Base-by-base conservation (phyloP, 2,888 invertebrate species). In the Tipula unca region DNA sequence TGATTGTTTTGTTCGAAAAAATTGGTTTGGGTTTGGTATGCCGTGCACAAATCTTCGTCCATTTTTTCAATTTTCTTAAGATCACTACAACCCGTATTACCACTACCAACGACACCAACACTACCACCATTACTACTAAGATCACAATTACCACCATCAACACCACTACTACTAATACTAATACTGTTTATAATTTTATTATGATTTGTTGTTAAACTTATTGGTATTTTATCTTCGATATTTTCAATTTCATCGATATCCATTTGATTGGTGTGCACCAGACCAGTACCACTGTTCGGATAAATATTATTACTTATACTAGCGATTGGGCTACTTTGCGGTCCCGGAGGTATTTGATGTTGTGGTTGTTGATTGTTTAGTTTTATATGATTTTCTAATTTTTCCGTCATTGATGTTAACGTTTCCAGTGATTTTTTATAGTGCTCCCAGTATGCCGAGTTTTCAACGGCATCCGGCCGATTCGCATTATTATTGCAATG, bases 1-100 rank as follows among this genome's bases (percentile, higher is more conserved):
- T 88, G 88, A 87, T 87, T 87, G 82, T n/a, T 84, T 35, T 88
- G 86, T 87, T 87, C 87, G 25, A 36, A 84, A 86, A 87, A 86
- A 36, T 35, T 35, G 29, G 84, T 36, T 35, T 36, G 32, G 3
- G 39, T 36, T 84, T 84, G 36, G 36, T 36, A 84, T 1, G 36
- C n/a, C 2, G 20, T 39, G 36, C 83, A 83, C n/a, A 83, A 29
- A 83, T 84, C 84, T 20, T 84, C 84, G 4, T 84, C 84, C 84
- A 84, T 87, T 87, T 83, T 87, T 87, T 86, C 86, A 86, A 85
- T 86, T 86, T 85, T 87, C 32, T 83, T 83, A 8, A 32, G 29
- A 83, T 4, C 14, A 32, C 6, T 35, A 29, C 29, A 29, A 13
- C 39, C 10, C 3, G 48, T 48, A 32, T 6, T 32, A 32, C 32